Evolutionary conservation across 2,797 vertebrate genomes (phyloP), one percentile per base, ranked within the genome.

Genomic region (Cichlasoma orientale): DNA sequence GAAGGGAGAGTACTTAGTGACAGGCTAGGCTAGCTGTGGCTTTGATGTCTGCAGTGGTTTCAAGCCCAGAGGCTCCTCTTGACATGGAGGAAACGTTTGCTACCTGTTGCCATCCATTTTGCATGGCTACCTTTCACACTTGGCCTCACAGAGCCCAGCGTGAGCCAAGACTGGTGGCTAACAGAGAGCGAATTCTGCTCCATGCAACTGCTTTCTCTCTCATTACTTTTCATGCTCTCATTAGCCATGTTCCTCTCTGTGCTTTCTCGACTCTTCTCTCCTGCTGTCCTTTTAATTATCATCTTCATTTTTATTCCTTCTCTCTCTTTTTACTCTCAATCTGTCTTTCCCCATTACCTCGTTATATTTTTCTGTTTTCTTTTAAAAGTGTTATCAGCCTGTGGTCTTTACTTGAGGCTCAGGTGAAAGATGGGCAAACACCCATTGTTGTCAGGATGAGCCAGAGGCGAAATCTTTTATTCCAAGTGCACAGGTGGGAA

Each of bases 101-200:
- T 75, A 91, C 86, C 86, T 90, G 85, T 89, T 88, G 86, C 86
- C 59, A 73, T 93, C 50, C 85, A 88, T 92, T 93, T 89, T 89
- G 75, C 86, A 90, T 86, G 79, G 78, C 79, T 84, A 53, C 76
- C 53, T 78, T 89, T 87, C 72, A 73, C 77, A 72, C 70, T 80
- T 56, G 74, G 80, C 79, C 68, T 83, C 75, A 18, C 63, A 54
- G 54, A 84, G 58, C 74, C 54, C 2, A 56, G 25, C 21, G 54
- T 78, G 50, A 78, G 72, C 75, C 52, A n/a, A 72, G 70, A 70
- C 84, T 83, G 58, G 77, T 74, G 85, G 74, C 58, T 23, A 53
- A 55, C 19, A 10, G 27, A 73, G 59, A 71, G 19, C 58, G 61
- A 50, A 63, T 38, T 79, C 77, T 68, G 29, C 63, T 53, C 73